phyloP scores from a whole-genome alignment of 2,888 invertebrate species.

The Ashinkailepas kermadecensis region DNA sequence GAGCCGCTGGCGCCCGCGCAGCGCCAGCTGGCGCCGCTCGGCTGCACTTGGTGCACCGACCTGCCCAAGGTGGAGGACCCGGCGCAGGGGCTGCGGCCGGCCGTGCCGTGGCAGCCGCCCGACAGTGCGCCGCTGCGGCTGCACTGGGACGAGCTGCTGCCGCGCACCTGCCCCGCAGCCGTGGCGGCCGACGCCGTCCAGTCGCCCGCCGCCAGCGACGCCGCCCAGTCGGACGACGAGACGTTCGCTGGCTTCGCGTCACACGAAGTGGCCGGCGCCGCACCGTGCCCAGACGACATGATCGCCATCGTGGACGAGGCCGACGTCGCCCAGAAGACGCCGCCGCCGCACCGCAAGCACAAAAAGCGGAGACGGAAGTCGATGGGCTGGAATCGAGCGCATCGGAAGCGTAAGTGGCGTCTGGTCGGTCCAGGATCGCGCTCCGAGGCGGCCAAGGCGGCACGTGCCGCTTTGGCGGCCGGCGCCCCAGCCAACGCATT shows the following conservation, averaged over 20 bases:
- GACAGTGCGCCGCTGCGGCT: neutral
- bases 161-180: neutral
- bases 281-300: neutral
- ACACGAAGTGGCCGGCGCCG: neutral
- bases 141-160: neutral
- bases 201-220: neutral
- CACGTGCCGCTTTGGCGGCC: neutral
- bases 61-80: slow-evolving; percentile 19
- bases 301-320: neutral
- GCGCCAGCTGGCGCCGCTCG: neutral
- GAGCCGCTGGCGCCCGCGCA: neutral
- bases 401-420: neutral
- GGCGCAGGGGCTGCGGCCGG: neutral
- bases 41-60: neutral
- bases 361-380: neutral
- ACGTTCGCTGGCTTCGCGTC: neutral
- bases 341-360: neutral
- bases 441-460: neutral
- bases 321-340: neutral
- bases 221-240: neutral
- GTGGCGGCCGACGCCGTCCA: neutral
- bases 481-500: neutral
- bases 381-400: neutral
- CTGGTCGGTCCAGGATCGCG: neutral
- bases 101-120: neutral